Percentiles rank a stretch among this genome's conserved stretches.
Conservation (phyloP, 92 coral and sea anemone genomes). For the Phymanthus crucifer region DNA sequence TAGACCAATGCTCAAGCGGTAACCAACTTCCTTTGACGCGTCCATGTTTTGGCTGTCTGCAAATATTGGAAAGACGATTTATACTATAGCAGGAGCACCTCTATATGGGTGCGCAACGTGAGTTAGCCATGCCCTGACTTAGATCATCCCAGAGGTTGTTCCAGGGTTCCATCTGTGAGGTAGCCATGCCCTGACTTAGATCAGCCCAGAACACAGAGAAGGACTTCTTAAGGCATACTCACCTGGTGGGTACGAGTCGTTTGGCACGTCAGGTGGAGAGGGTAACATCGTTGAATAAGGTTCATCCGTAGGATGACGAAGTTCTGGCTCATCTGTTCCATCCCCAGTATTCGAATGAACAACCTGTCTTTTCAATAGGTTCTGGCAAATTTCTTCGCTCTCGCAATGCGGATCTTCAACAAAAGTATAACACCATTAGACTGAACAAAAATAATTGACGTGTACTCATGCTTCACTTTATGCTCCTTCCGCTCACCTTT, state of each 20-base stretch:
- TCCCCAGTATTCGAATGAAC: background rate
- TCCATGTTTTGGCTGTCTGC: slow-evolving; percentile 7
- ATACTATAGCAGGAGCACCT: too few relatives aligned
- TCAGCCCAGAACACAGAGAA: too few relatives aligned
- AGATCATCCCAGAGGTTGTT: too few relatives aligned
- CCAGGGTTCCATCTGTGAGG: too few relatives aligned
- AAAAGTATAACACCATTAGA: background rate
- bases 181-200: too few relatives aligned
- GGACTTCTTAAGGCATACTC: background rate
- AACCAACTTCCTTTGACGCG: slow-evolving; percentile 7
- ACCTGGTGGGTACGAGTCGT: slow-evolving; percentile 15
- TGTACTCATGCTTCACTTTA: background rate
- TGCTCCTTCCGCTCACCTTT: slow-evolving; percentile 31
- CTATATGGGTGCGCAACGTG: too few relatives aligned
- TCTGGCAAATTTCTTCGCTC: slow-evolving; percentile 38
- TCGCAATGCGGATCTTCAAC: slow-evolving; percentile 36
- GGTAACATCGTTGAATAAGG: background rate
- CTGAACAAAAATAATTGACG: background rate
- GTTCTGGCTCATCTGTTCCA: background rate
- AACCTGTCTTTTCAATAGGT: background rate
- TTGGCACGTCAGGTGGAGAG: background rate
- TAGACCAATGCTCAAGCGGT: slow-evolving; percentile 24
- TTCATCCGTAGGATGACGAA: background rate
- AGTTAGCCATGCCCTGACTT: too few relatives aligned
- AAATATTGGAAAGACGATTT: background rate